Conservation (phyloP, 2,888 invertebrate species). For the Drepana falcataria region DNA sequence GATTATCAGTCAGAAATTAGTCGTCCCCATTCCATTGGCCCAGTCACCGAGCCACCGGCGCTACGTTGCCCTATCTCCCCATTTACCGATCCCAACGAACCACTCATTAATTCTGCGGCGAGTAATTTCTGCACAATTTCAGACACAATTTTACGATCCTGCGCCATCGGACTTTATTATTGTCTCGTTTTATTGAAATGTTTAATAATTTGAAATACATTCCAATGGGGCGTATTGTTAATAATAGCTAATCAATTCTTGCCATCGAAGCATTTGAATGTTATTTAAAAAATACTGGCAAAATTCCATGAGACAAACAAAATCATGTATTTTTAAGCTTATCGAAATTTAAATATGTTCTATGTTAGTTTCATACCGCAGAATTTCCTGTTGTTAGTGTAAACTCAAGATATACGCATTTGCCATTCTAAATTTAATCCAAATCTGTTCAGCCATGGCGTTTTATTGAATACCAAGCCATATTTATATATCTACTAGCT, state of each 20-base stretch:
- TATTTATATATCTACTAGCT: too few species aligned
- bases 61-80: slow-evolving; percentile 8
- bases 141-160: slow-evolving; percentile 29
- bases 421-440: too few species aligned
- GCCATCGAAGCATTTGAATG: background rate
- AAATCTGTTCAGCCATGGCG: too few species aligned
- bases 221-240: slow-evolving; percentile 4
- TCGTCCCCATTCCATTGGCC: slow-evolving; percentile 11
- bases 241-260: background rate
- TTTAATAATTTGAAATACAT: slow-evolving; percentile 17
- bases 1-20: slow-evolving; percentile 29
- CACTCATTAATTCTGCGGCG: slow-evolving; percentile 26
- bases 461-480: too few species aligned
- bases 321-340: too few species aligned
- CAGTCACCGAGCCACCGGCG: slow-evolving; percentile 14
- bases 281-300: too few species aligned
- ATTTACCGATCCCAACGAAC: slow-evolving; percentile 8
- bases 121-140: slow-evolving; percentile 27
- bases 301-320: too few species aligned
- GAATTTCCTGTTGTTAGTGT: too few species aligned
- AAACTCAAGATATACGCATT: too few species aligned
- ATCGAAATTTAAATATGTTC: too few species aligned
- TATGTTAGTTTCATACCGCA: too few species aligned
- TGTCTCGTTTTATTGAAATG: slow-evolving; percentile 7
- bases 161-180: slow-evolving; percentile 4